Evolutionary conservation across 2,113 vertebrate genomes (phyloP), one percentile per base, ranked within the genome.

Genomic region (Toxostoma redivivum): DNA sequence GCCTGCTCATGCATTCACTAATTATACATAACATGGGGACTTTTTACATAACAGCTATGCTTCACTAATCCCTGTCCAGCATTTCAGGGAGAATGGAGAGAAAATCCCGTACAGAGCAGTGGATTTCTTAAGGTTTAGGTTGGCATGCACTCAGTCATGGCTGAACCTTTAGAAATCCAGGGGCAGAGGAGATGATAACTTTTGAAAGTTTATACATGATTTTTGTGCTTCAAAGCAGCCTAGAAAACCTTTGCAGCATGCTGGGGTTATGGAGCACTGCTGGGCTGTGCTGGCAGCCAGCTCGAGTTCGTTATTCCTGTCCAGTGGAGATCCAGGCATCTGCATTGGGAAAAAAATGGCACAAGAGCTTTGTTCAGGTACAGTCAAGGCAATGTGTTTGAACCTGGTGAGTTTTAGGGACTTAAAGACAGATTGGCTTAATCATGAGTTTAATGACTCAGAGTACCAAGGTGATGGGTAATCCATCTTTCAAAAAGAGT

Each of bases 291-390:
- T 38, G 48, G 62, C 48, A 84, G 61, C 24, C 56, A 4, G 0
- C 5, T 23, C 2, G 4, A 24, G n/a, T 48, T 3, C 0, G n/a
- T 20, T 1, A 3, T 12, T n/a, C 17, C 19, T 1, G 1, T 5
- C 2, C 19, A 50, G 37, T 30, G 50, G 14, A 50, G 51, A 48
- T 57, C 45, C 24, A 65, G 51, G n/a, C 12, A 11, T 2, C 11
- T 7, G 17, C 5, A 15, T 2, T 25, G 23, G 42, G 35, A 3
- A 33, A 28, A 79, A 90, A 70, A 66, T 31, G 54, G 16, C 45
- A 35, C 1, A 3, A 62, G 20, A n/a, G 35, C 21, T 79, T 66
- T 82, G 15, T 47, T 73, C 44, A 48, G 50, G 10, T 57, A 37
- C 12, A 38, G n/a, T 8, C 11, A 57, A 61, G 30, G n/a, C 31